These are phyloP conservation scores for Toxostoma redivivum DNA, from an alignment of 2,113 vertebrate species.

Conservation along the genomic window DNA sequence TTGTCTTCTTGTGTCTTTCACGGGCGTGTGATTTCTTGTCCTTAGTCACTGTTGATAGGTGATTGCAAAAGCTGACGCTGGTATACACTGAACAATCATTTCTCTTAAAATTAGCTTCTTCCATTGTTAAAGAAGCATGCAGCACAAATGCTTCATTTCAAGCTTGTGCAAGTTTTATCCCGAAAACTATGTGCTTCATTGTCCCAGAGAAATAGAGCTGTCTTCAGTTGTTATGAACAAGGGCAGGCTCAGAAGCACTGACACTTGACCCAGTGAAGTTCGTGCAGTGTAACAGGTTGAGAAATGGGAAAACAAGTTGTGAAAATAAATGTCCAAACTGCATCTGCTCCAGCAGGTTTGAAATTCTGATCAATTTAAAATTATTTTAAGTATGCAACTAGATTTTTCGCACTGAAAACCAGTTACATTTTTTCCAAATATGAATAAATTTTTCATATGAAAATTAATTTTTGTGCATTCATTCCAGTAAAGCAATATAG, in stretches of 20 bases:
- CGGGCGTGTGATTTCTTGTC: constrained; percentile 14
- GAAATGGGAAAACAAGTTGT: constrained; percentile 22
- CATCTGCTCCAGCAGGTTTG: not conserved
- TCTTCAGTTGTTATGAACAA: constrained; percentile 30
- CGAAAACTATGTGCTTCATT: constrained; percentile 62
- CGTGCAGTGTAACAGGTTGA: not conserved
- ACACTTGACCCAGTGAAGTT: constrained; percentile 42
- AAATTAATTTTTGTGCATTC: not conserved
- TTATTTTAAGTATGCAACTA: not conserved
- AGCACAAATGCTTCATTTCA: constrained; percentile 52
- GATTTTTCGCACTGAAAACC: not conserved
- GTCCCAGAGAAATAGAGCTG: constrained; percentile 51
- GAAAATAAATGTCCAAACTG: constrained; percentile 1
- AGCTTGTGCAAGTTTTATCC: constrained; percentile 61
- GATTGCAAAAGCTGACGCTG: not conserved
- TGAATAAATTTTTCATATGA: not conserved
- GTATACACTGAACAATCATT: not conserved
- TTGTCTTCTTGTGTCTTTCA: not conserved
- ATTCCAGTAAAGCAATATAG: not conserved
- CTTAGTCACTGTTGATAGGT: not conserved
- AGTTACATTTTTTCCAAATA: not conserved
- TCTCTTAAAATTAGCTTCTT: constrained; percentile 37
- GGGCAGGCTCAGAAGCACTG: constrained; percentile 20
- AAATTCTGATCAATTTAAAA: not conserved
- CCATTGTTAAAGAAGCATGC: constrained; percentile 41